Conservation (phyloP, 2,888 invertebrate genomes). For the Tubiluchus corallicola region DNA sequence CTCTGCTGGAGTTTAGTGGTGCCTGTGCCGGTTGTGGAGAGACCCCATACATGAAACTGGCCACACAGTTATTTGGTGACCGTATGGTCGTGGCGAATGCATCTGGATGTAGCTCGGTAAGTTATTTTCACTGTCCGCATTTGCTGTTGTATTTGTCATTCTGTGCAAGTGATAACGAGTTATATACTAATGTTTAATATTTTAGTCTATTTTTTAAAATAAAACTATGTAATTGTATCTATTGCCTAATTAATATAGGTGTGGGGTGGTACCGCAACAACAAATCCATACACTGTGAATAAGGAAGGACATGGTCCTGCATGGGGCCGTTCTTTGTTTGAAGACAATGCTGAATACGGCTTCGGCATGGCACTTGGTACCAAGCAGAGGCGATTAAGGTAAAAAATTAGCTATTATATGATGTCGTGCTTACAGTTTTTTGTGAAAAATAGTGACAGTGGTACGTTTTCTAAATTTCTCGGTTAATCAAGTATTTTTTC, state of each 20-base stretch:
- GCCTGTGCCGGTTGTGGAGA: slow-evolving; percentile 15
- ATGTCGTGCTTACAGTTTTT: too few species aligned
- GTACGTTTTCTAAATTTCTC: too few species aligned
- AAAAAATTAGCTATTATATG: too few species aligned
- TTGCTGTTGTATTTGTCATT: too few species aligned
- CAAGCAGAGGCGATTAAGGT: slow-evolving; percentile 13
- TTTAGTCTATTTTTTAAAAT: too few species aligned
- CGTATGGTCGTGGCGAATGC: slow-evolving; percentile 15
- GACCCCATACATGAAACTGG: slow-evolving; percentile 15
- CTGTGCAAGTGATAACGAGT: too few species aligned
- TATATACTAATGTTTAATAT: too few species aligned
- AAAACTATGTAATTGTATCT: too few species aligned
- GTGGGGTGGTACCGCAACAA: slow-evolving; percentile 15
- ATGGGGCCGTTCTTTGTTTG: slow-evolving; percentile 15
- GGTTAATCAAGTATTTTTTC: too few species aligned
- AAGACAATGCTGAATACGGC: slow-evolving; percentile 16
- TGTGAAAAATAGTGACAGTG: too few species aligned
- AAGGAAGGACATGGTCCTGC: slow-evolving; percentile 14
- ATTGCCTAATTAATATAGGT: too few species aligned
- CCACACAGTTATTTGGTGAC: slow-evolving; percentile 15
- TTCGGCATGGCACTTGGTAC: slow-evolving; percentile 16
- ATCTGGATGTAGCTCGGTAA: slow-evolving; percentile 15
- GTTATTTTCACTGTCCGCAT: too few species aligned
- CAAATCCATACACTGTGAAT: slow-evolving; percentile 15
- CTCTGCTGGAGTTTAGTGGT: slow-evolving; percentile 14